Evolutionary conservation across 2,888 invertebrate species (phyloP), one percentile per base, ranked within the genome.

Genomic region (Scelioninae gen. 1): DNA sequence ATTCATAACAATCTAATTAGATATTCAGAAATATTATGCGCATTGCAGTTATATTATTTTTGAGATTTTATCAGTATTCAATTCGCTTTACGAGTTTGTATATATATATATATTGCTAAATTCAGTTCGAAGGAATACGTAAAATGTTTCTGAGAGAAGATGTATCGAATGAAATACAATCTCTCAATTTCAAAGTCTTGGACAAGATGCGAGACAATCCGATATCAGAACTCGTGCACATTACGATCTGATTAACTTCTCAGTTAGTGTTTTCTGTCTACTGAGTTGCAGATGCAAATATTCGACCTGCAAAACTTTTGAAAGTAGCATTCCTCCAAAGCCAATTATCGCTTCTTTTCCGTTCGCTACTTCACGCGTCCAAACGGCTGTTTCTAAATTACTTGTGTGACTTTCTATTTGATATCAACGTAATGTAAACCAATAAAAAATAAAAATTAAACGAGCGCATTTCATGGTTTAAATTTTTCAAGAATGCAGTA

Each of bases 201-300:
- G 23, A 15, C 31, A 62, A 76, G 60, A 76, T 56, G 65, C 69
- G 49, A 63, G 65, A 65, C 78, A 66, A 71, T 78, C 43, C 49
- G 56, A 49, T 65, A 58, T 80, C 49, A 76, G 66, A 65, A 34
- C 53, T 55, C 58, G 56, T 47, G 63, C 34, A n/a, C 69, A 32
- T 45, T 53, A 15, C 69, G n/a, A 66, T 72, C 72, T 65, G 60
- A 77, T 82, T 66, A 77, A 65, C 62, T 81, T 75, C 69, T 75
- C 63, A 81, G 75, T 81, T 74, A 75, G 62, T 29, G 9, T 74
- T 74, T 62, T 74, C 56, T 38, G 63, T 56, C 62, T 53, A 45
- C 68, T 63, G 69, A 65, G 29, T 60, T 16, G 60, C 23, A n/a
- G 62, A 81, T 81, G 80, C 80, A 75, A 75, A 75, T 69, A 81